Conservation (phyloP, 2,797 vertebrate species). For the Hoplostethus atlanticus region DNA sequence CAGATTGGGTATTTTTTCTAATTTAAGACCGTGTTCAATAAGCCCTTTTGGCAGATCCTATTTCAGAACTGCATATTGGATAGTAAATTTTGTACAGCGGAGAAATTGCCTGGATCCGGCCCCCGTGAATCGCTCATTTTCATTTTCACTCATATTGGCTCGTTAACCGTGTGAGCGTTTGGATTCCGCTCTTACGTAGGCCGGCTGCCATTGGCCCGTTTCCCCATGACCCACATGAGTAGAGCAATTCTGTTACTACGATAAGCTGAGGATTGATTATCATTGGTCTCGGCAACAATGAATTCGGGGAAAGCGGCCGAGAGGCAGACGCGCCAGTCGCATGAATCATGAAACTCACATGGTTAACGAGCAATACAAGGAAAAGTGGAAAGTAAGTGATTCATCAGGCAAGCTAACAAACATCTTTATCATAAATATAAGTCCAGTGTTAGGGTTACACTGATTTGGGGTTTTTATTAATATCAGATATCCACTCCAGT, state of each 20-base stretch:
- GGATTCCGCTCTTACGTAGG: background rate
- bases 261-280: background rate
- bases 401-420: background rate
- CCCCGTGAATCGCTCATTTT: background rate
- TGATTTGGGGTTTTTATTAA: too few relatives aligned
- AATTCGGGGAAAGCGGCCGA: background rate
- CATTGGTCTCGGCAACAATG: background rate
- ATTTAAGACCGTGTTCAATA: background rate
- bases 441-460: too few relatives aligned
- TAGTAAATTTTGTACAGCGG: conserved; percentile 1
- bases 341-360: background rate
- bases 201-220: background rate
- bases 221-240: background rate
- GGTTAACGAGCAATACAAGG: background rate
- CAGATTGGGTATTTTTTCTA: background rate
- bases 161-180: background rate
- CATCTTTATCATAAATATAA: background rate
- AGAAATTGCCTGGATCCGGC: background rate
- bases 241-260: background rate
- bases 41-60: background rate
- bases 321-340: background rate
- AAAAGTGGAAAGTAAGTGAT: background rate
- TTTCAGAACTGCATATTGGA: background rate
- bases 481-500: too few relatives aligned
- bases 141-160: conserved; percentile 1